Evolutionary conservation across 2,888 invertebrate species (phyloP), one percentile per base, ranked within the genome.

Genomic region (Caenorhabditis uteleia): DNA sequence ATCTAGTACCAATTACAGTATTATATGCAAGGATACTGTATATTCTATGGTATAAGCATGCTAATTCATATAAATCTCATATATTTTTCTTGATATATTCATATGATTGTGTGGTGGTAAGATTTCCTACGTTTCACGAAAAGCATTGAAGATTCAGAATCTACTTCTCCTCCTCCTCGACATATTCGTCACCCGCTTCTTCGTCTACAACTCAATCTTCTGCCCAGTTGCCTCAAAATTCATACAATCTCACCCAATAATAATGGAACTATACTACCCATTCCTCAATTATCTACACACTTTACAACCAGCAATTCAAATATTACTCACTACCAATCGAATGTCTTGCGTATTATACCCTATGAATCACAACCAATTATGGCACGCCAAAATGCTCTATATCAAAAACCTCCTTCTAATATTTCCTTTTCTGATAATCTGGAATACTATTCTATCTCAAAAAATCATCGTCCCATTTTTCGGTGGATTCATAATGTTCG

Each of bases 301-400:
- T 46, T 44, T 54, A 2, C 60, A 60, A 36, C 53, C 53, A 8
- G 38, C 54, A 3, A 55, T 54, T 18, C 60, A 60, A 50, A 49
- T 60, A 2, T 33, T 54, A 1, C 16, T 60, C n/a, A 60, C 60
- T 1, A 31, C 54, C 7, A 60, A 60, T 36, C 60, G 60, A 21
- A 55, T 49, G 40, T 54, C 60, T 27, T 54, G 54, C 33, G 60
- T 60, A 14, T 26, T 60, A 3, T 27, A 7, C 5, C 43, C 43
- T 16, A 16, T 25, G 14, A n/a, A 43, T 7, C 27, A 43, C 18
- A 43, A 27, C 18, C 6, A 6, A 36, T 16, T 10, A 5, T 36
- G 36, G 36, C 6, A n/a, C 8, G 4, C 5, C 5, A 5, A 36
- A 5, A 6, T 36, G 6, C 6, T 5, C 5, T 36, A 16, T 36